Evolutionary conservation across 64 coral and sea anemone species (phyloP), one percentile per base, ranked within the genome.

Genomic region (Dendrophyllia cribrosa): DNA sequence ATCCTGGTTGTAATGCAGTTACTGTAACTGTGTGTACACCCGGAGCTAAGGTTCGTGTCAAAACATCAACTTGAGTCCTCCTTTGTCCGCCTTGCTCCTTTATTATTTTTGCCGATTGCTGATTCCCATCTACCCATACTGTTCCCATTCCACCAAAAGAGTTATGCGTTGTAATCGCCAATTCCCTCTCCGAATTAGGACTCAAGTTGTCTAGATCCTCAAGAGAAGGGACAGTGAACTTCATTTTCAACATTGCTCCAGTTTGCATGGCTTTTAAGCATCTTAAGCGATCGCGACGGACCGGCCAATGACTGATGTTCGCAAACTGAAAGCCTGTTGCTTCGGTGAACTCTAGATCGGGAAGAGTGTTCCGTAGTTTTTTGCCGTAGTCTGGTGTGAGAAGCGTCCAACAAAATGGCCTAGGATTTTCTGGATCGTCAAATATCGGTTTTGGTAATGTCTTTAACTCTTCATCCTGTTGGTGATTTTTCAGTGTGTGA

Each of bases 401-500:
- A 75, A 98, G 91, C 3, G 97, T 99, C 97, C 97, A 99, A 72
- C 97, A 99, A 1, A 76, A 47, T 10, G 97, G 97, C 43, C 84
- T 79, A 47, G 94, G 94, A 23, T 11, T 90, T 12, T 26, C 16
- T 20, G 92, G 94, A 73, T 93, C 88, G 20, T 90, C 75, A 59
- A 85, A 99, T 51, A 95, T 79, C 15, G 97, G 97, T 14, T 77
- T 44, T 7, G 92, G 88, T 49, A 90, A 72, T 25, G 61, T 4
- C 7, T 43, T 47, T 16, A 23, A 4, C 51, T 49, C 15, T 8
- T 66, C 80, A 22, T 67, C 72, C 24, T 66, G 22, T 47, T 89
- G 23, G 60, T 52, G 34, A 47, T 9, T 55, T 67, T 26, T n/a
- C 10, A 68, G 8, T 8, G 45, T 89, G 14, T 51, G 58, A 45